Evolutionary conservation across 2,113 vertebrate species (phyloP).

Genomic region (Grammomys surdaster): DNA sequence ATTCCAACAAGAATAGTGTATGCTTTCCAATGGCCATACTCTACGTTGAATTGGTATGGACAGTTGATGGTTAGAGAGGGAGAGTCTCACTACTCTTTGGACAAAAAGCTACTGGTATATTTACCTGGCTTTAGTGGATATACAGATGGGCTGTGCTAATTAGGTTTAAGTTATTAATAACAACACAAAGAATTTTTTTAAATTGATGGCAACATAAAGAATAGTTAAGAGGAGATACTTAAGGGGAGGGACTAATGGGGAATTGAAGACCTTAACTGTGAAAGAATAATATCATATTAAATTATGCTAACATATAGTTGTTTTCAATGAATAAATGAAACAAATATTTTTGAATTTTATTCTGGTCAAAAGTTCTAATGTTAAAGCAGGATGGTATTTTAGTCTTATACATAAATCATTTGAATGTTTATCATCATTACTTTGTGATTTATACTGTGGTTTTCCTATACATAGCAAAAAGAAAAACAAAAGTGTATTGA

Average conservation of each 20-base stretch:
- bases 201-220: background rate
- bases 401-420: background rate
- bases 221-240: background rate
- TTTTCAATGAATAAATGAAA: background rate
- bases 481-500: background rate
- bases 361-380: background rate
- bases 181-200: background rate
- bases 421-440: too few species aligned
- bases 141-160: fast-evolving
- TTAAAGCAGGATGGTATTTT: background rate
- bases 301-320: background rate
- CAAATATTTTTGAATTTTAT: background rate
- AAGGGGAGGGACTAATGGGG: background rate
- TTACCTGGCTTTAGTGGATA: too few species aligned
- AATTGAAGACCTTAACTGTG: background rate
- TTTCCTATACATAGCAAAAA: background rate
- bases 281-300: background rate
- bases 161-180: background rate
- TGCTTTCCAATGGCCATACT: too few species aligned
- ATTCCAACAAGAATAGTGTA: too few species aligned
- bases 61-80: background rate
- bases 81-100: background rate
- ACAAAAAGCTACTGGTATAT: background rate
- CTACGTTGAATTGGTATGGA: too few species aligned
- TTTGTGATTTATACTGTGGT: background rate